Base-by-base conservation (phyloP, 2,888 invertebrate genomes). In the Pogonocherus hispidulus region DNA sequence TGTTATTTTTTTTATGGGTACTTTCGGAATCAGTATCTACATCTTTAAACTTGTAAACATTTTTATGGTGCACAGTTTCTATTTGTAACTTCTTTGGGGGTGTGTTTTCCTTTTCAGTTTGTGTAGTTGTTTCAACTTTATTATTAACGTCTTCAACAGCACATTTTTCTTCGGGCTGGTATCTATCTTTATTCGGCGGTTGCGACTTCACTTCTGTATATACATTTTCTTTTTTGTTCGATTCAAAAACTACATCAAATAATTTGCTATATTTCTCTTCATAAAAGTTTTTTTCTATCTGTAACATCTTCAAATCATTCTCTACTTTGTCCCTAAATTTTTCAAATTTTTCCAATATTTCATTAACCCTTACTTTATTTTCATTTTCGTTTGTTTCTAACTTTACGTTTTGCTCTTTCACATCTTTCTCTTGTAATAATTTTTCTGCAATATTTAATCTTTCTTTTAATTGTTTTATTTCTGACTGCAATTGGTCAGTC, bases 381-480 rank as follows among this genome's bases (percentile, higher is more conserved):
- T 64, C 64, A 37, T 55, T 35, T 11, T 41, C 55, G 8, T 47
- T 44, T 49, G 51, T 54, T 27, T 54, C 64, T 41, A 60, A 27
- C 32, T 63, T 64, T 59, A 73, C 69, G 71, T 69, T 66, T 35
- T 68, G 63, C 52, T 60, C 37, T 67, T 76, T 69, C 60, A 71
- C 69, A 14, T 72, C 68, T 66, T 77, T 86, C 44, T 84, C 86
- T 57, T 83, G 82, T 60, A 90, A 87, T 6, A 88, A 85, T 67
- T 87, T 87, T 76, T 91, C 91, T 0, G 90, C 88, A 49, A 85
- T 86, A 80, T 90, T 91, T 1, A 91, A 80, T 19, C 90, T 85
- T 73, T 91, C 90, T 77, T 91, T 91, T 6, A 91, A 79, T 37
- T 88, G 88, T 78, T 91, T 91, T 41, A 91, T 90, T 81, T 91